A percentile compares a stretch with the other conserved stretches of the same genome.
Conservation (phyloP, 2,113 vertebrate species). For the Tychaedon coryphoeus region DNA sequence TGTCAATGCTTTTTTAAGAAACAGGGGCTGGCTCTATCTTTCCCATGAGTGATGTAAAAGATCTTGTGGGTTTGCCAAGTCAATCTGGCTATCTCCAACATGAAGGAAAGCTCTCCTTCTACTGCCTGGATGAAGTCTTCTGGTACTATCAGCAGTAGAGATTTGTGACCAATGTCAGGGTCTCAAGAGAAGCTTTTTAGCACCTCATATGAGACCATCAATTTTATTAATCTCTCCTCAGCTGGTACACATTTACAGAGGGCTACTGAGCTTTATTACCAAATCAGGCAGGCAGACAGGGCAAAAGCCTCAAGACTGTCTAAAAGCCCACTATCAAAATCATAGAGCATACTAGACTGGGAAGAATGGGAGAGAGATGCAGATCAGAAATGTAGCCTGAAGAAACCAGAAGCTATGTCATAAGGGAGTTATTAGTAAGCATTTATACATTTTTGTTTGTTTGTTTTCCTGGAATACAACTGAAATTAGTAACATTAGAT, state of each 20-base stretch:
- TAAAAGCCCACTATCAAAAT: not conserved
- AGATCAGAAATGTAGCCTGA: not conserved
- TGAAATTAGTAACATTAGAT: not conserved
- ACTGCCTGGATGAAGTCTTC: not conserved
- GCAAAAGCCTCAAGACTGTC: not conserved
- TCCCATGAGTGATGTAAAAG: not conserved
- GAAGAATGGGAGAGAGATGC: not conserved
- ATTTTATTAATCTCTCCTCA: not conserved
- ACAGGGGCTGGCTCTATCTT: rapidly evolving
- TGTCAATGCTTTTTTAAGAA: not conserved
- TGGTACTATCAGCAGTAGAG: not conserved
- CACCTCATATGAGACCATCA: rapidly evolving
- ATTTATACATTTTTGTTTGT: not conserved
- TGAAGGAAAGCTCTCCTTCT: not conserved
- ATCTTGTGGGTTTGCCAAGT: not conserved
- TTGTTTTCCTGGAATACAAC: not conserved
- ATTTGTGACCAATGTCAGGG: not conserved
- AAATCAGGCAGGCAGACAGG: not conserved
- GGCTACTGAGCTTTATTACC: not conserved
- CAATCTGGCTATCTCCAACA: not conserved
- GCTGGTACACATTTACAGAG: not conserved
- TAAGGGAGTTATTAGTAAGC: not conserved
- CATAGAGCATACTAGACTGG: not conserved
- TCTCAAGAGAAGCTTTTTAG: not conserved
- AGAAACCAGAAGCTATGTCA: not conserved